phyloP scores from a whole-genome alignment of 2,113 vertebrate species.

The Dinomys branickii region DNA sequence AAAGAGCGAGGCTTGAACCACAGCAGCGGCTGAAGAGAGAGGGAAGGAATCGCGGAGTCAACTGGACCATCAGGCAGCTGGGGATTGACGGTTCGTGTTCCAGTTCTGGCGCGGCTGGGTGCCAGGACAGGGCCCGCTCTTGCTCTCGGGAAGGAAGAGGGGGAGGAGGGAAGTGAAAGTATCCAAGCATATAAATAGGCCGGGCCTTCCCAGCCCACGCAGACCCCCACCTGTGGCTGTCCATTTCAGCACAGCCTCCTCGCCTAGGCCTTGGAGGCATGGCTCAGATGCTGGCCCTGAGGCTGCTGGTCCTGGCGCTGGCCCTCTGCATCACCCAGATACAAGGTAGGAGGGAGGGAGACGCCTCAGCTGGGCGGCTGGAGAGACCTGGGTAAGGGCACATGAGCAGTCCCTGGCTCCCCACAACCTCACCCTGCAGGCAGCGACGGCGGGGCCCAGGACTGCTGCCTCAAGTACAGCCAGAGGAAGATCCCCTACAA shows the following conservation, averaged over 20 bases:
- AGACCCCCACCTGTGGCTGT: slow-evolving; percentile 50
- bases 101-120: neutral
- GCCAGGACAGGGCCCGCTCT: neutral
- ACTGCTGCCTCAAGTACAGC: slow-evolving; percentile 85
- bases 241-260: neutral
- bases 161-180: slow-evolving; percentile 68
- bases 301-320: slow-evolving; percentile 65
- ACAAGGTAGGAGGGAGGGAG: slow-evolving; percentile 71
- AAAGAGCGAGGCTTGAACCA: neutral
- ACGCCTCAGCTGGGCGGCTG: neutral
- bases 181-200: slow-evolving; percentile 68
- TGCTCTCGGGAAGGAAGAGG: slow-evolving; percentile 64
- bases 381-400: neutral
- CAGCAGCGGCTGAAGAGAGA: neutral
- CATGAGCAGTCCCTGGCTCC: fast-evolving
- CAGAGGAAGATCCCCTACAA: fast-evolving
- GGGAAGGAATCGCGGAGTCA: neutral
- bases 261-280: too few relatives aligned
- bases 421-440: slow-evolving; percentile 69
- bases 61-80: neutral
- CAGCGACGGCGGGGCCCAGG: slow-evolving; percentile 70
- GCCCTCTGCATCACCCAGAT: slow-evolving; percentile 58
- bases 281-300: slow-evolving; percentile 60
- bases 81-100: neutral
- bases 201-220: slow-evolving; percentile 51